Evolutionary conservation across 1,140 invertebrate genomes (phyloP).

Genomic region (Riptortus pedestris): DNA sequence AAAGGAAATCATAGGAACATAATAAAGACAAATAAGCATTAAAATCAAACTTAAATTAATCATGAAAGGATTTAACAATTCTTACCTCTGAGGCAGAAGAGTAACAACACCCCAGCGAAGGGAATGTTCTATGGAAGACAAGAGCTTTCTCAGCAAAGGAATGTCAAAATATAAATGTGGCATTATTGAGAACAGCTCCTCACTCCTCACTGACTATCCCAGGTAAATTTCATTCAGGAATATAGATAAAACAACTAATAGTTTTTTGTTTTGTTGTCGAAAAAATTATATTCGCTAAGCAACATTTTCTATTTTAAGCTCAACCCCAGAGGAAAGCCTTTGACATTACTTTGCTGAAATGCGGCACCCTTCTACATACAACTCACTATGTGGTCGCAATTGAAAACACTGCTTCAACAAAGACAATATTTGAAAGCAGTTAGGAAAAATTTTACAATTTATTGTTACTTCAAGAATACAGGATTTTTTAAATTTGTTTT

Average conservation of each 20-base stretch:
- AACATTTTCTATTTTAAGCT: too few relatives aligned
- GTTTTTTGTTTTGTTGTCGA: too few relatives aligned
- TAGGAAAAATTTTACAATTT: background rate
- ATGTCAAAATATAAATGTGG: slow-evolving; percentile 33
- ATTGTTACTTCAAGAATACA: background rate
- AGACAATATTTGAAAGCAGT: slow-evolving; percentile 25
- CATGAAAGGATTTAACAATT: too few relatives aligned
- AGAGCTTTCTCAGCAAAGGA: slow-evolving; percentile 34
- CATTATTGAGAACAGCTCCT: slow-evolving; percentile 16
- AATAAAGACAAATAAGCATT: too few relatives aligned
- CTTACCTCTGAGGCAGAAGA: slow-evolving; percentile 3
- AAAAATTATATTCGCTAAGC: too few relatives aligned
- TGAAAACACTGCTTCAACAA: slow-evolving; percentile 21
- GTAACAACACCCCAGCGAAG: background rate
- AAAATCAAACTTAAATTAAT: too few relatives aligned
- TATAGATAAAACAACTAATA: too few relatives aligned
- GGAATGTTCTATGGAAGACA: slow-evolving; percentile 21
- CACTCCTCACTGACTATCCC: slow-evolving; percentile 12
- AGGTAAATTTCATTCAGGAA: too few relatives aligned
- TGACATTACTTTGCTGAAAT: slow-evolving; percentile 35
- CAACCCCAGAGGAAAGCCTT: slow-evolving; percentile 24
- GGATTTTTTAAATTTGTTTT: too few relatives aligned
- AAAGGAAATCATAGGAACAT: too few relatives aligned
- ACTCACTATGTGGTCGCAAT: slow-evolving; percentile 30
- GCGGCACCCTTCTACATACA: slow-evolving; percentile 20